Percentiles rank a stretch among this genome's conserved stretches.
phyloP scores from a whole-genome alignment of 2,113 vertebrate genomes.

The Grallaria varia region DNA sequence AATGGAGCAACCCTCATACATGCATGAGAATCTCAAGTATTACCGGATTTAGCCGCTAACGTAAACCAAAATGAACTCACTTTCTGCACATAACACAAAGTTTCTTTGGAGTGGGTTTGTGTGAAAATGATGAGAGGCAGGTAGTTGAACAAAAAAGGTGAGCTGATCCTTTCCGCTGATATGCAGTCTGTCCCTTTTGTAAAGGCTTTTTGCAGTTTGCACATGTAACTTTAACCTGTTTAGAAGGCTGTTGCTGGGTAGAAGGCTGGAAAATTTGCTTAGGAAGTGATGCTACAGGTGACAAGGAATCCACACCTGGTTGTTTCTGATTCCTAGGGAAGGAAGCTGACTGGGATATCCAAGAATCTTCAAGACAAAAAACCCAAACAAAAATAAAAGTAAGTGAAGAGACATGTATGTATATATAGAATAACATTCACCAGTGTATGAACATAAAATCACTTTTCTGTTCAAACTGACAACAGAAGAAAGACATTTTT shows the following conservation, averaged over 20 bases:
- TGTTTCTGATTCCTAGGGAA: constrained; percentile 97
- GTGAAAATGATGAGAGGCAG: constrained; percentile 96
- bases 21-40: background rate
- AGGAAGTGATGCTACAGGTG: constrained; percentile 89
- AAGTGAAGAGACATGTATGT: background rate
- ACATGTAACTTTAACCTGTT: constrained; percentile 96
- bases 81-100: constrained; percentile 99
- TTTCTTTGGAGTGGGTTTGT: constrained; percentile 97
- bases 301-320: constrained; percentile 89
- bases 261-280: constrained; percentile 90
- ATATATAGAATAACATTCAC: background rate
- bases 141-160: constrained; percentile 96
- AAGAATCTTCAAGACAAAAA: constrained; percentile 85
- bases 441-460: rapidly evolving
- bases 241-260: constrained; percentile 83
- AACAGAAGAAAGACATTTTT: background rate
- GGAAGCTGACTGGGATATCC: constrained; percentile 97
- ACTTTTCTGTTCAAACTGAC: background rate
- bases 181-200: constrained; percentile 96
- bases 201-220: constrained; percentile 98
- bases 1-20: background rate
- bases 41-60: background rate
- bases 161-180: constrained; percentile 96
- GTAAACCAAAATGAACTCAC: constrained; percentile 61
- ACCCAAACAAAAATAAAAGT: background rate